Conservation (phyloP, 2,797 vertebrate genomes). For the Morelia viridis region DNA sequence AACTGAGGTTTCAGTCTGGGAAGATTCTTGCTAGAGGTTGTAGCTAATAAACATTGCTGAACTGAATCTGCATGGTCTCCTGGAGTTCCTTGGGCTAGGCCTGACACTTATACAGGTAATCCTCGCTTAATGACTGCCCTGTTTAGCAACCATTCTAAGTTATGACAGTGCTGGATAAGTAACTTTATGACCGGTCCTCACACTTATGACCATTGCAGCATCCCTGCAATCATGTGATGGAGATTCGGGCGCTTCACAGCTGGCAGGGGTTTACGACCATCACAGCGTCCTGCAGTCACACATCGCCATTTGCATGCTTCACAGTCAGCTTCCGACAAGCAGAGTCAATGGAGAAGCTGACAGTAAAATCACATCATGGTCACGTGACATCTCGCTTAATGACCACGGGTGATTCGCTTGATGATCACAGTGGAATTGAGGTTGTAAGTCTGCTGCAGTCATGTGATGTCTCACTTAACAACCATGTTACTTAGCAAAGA, state of each 20-base stretch:
- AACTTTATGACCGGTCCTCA: neutral
- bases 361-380: neutral
- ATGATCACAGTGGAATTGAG: neutral
- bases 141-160: neutral
- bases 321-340: neutral
- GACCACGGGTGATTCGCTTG: neutral
- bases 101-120: neutral
- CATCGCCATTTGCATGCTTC: neutral
- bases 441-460: neutral
- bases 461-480: neutral
- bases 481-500: neutral
- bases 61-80: too few relatives aligned
- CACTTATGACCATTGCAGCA: neutral
- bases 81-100: too few relatives aligned
- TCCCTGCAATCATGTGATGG: neutral
- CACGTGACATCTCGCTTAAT: neutral
- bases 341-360: neutral
- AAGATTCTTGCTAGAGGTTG: too few relatives aligned
- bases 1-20: too few relatives aligned
- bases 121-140: neutral
- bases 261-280: neutral
- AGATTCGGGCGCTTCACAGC: neutral
- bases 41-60: too few relatives aligned
- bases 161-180: neutral
- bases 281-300: neutral